Evolutionary conservation across 2,113 vertebrate species (phyloP), one percentile per base, ranked within the genome.

Genomic region (Tympanuchus pallidicinctus): DNA sequence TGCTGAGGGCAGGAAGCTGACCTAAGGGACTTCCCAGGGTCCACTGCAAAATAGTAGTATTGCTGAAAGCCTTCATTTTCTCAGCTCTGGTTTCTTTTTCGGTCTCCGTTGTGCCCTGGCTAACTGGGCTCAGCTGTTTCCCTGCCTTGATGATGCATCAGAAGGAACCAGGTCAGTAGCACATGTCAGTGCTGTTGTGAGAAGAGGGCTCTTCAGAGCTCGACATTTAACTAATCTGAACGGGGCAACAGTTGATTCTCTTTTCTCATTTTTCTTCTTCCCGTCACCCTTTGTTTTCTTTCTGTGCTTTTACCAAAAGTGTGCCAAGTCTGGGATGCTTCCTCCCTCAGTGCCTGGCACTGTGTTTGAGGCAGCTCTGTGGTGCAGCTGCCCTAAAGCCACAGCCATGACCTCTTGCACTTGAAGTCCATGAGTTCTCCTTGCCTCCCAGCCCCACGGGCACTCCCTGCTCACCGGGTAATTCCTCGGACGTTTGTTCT

Each of bases 311-410:
- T n/a, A 14, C 50, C 73, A 32, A 67, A 83, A 71, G 16, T 63
- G 63, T 38, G 38, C 38, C 61, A 10, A 52, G 27, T 67, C 47
- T 54, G 73, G 66, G 63, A 38, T 64, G 61, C 22, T 86, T 56
- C 75, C 75, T 64, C 86, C 50, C 8, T 42, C 0, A 0, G 36
- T 74, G 64, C 27, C 45, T 42, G 42, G 45, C 38, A 22, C 14
- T 1, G 2, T 7, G 1, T 17, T 52, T 0, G 0, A 72, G 63
- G 82, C 92, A 77, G 9, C 21, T 64, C 70, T 75, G 77, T 38
- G 73, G 27, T 77, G 72, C 50, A 47, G 93, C 92, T 93, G 76
- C 60, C 69, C 82, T 47, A 24, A 96, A 95, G 71, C 93, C 90
- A 84, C 76, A 14, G 60, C 60, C 0, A 0, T 88, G 93, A 95